These are phyloP conservation scores for Chaitophorus viminalis DNA, from an alignment of 2,888 invertebrate species.

Conservation along the genomic window DNA sequence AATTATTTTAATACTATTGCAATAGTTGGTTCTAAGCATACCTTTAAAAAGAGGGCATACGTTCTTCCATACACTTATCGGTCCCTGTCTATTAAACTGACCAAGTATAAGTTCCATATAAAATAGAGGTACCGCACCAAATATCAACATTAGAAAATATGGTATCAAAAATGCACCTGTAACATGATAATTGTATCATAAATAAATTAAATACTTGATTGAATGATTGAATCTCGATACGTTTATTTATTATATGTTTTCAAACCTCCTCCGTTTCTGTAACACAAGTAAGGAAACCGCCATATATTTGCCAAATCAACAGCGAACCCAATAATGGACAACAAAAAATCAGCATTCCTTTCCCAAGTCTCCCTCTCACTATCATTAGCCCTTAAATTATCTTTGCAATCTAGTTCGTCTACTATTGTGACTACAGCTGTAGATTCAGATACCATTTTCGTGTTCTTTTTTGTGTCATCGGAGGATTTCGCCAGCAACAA, in stretches of 20 bases:
- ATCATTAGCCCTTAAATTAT: slow-evolving; percentile 66
- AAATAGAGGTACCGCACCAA: slow-evolving; percentile 81
- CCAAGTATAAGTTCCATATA: slow-evolving; percentile 83
- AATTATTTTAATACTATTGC: too few species aligned
- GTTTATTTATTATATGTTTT: background rate
- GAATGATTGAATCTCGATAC: background rate
- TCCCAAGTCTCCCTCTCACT: slow-evolving; percentile 83
- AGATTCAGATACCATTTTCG: slow-evolving; percentile 32
- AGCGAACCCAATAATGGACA: slow-evolving; percentile 86
- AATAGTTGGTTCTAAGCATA: slow-evolving; percentile 66
- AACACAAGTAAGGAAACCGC: slow-evolving; percentile 83
- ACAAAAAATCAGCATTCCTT: slow-evolving; percentile 81
- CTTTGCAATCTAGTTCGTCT: slow-evolving; percentile 28
- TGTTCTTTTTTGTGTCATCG: slow-evolving; percentile 9
- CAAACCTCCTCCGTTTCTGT: slow-evolving; percentile 80
- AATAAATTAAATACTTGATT: background rate
- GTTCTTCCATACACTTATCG: slow-evolving; percentile 80
- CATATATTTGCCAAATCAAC: slow-evolving; percentile 89
- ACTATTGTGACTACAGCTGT: slow-evolving; percentile 38
- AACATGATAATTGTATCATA: slow-evolving; percentile 63
- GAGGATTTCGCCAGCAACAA: slow-evolving; percentile 38
- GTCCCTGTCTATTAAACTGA: slow-evolving; percentile 81
- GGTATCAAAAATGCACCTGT: slow-evolving; percentile 81
- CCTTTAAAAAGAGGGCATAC: slow-evolving; percentile 86
- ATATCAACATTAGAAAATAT: slow-evolving; percentile 79